Percentiles rank a stretch among this genome's conserved stretches.
phyloP scores from a whole-genome alignment of 2,113 vertebrate species.

The Ondatra zibethicus region DNA sequence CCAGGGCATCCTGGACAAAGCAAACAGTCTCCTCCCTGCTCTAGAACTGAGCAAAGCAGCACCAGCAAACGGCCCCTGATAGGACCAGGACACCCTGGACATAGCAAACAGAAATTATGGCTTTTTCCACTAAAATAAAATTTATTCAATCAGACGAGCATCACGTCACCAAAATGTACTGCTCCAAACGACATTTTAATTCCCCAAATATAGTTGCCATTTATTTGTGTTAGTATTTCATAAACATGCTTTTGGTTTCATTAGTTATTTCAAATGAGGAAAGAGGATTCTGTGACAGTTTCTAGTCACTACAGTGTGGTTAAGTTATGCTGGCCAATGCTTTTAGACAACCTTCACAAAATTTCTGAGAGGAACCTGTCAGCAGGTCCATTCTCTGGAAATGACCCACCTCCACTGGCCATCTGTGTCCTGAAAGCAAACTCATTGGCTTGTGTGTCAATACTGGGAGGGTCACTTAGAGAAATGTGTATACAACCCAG shows the following conservation, averaged over 20 bases:
- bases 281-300: background rate
- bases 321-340: background rate
- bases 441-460: background rate
- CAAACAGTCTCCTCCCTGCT: background rate
- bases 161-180: background rate
- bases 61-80: background rate
- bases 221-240: background rate
- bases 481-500: slow-evolving; percentile 14
- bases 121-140: slow-evolving; percentile 37
- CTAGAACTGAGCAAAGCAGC: background rate
- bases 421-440: slow-evolving; percentile 25
- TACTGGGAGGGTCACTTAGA: background rate
- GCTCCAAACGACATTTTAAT: background rate
- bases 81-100: background rate
- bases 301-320: too few relatives aligned
- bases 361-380: background rate
- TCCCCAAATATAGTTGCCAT: slow-evolving; percentile 4
- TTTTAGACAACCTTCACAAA: background rate
- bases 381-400: background rate
- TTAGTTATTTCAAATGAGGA: background rate
- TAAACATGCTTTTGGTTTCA: background rate
- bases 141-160: background rate
- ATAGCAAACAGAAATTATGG: background rate
- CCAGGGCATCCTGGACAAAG: background rate
- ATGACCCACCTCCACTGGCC: background rate